Conservation (phyloP, 2,888 invertebrate species). For the Campopleginae sp. region DNA sequence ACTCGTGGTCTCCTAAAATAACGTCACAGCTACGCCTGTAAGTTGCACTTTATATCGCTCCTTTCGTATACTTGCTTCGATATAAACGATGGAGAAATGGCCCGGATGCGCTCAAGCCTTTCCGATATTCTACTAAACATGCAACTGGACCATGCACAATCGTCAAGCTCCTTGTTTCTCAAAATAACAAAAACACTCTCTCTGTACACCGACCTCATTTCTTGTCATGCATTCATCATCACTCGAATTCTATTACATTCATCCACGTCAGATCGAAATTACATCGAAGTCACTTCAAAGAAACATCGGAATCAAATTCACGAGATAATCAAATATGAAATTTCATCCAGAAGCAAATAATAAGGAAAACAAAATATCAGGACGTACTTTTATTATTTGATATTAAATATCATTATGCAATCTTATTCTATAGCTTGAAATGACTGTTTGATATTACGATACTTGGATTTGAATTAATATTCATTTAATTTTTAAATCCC, state of each 20-base stretch:
- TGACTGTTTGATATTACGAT: no score
- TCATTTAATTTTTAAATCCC: neutral
- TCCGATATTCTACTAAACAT: constrained; percentile 56
- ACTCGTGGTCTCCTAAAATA: constrained; percentile 64
- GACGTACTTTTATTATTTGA: no score
- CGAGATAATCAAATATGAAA: no score
- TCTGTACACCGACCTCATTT: neutral
- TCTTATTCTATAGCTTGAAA: no score
- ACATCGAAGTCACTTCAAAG: no score
- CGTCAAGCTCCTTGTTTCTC: neutral
- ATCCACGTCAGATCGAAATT: no score
- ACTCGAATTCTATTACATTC: no score
- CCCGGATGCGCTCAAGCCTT: constrained; percentile 55
- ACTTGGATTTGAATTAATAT: no score
- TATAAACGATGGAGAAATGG: constrained; percentile 26
- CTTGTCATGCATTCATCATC: neutral
- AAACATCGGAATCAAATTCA: no score
- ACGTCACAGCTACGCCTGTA: constrained; percentile 64
- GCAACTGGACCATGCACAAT: constrained; percentile 41
- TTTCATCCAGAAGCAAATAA: no score
- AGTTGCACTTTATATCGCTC: constrained; percentile 59
- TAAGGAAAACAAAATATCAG: no score
- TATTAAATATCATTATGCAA: no score
- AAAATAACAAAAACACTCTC: neutral
- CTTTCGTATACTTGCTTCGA: constrained; percentile 7